phyloP scores from a whole-genome alignment of 2,797 vertebrate genomes.

The Anisognathus igniventris region DNA sequence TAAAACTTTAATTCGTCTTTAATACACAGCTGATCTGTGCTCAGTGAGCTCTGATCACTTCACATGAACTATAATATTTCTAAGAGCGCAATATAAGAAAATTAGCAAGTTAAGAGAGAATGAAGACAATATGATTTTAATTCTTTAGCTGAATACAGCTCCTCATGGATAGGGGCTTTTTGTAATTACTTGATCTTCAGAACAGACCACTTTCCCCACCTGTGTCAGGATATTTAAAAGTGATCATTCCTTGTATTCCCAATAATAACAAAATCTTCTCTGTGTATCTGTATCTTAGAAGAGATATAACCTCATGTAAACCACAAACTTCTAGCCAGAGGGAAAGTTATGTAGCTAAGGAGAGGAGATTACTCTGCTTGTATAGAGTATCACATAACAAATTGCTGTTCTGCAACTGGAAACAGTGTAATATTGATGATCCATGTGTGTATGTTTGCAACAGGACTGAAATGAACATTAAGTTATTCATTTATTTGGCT shows the following conservation, averaged over 20 bases:
- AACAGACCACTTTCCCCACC: neutral
- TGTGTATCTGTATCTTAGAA: neutral
- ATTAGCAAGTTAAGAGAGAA: neutral
- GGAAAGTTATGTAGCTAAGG: neutral
- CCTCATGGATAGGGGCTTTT: neutral
- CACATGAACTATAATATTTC: neutral
- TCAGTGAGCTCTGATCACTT: neutral
- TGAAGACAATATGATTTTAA: neutral
- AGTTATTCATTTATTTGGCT: neutral
- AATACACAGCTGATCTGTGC: neutral
- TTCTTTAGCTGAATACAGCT: neutral
- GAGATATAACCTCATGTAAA: neutral
- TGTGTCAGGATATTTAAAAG: neutral
- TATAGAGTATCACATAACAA: neutral
- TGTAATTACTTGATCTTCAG: neutral
- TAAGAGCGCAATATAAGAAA: neutral
- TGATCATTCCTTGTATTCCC: neutral
- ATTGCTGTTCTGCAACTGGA: neutral
- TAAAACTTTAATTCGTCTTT: conserved; percentile 17
- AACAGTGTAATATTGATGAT: neutral
- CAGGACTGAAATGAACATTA: neutral
- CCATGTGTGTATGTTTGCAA: neutral
- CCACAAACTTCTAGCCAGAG: neutral
- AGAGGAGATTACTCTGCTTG: neutral
- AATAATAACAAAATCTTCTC: neutral